Conservation (phyloP, 2,797 vertebrate genomes). For the Oreochromis grahami region DNA sequence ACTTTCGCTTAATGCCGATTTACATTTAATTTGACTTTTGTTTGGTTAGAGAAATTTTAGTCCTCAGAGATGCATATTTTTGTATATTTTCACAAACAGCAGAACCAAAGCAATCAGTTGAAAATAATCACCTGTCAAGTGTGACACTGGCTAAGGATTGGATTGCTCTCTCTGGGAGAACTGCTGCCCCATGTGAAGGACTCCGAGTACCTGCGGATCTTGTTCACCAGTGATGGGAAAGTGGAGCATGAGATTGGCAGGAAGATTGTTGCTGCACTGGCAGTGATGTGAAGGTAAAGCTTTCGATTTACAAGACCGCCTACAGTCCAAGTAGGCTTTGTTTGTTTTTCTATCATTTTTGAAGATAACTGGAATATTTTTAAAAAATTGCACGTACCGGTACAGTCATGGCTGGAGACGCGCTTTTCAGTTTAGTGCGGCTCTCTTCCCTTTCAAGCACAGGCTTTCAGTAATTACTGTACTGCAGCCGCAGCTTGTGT, state of each 20-base stretch:
- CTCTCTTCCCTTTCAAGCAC: not conserved
- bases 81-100: not conserved
- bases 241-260: not conserved
- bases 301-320: not conserved
- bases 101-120: not conserved
- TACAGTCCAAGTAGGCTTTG: not conserved
- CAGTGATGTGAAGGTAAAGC: not conserved
- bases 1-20: not conserved
- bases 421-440: not conserved
- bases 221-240: not conserved
- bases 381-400: accelerated
- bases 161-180: not conserved
- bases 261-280: not conserved
- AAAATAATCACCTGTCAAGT: not conserved
- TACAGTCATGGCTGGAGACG: no score
- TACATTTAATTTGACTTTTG: not conserved
- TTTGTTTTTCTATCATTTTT: not conserved
- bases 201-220: not conserved
- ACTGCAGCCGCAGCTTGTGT: not conserved
- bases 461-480: not conserved
- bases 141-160: not conserved
- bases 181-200: not conserved
- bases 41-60: not conserved
- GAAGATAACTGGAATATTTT: not conserved
- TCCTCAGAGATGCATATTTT: not conserved